Evolutionary conservation across 2,113 vertebrate species (phyloP).

Genomic region (Poicephalus gulielmi): DNA sequence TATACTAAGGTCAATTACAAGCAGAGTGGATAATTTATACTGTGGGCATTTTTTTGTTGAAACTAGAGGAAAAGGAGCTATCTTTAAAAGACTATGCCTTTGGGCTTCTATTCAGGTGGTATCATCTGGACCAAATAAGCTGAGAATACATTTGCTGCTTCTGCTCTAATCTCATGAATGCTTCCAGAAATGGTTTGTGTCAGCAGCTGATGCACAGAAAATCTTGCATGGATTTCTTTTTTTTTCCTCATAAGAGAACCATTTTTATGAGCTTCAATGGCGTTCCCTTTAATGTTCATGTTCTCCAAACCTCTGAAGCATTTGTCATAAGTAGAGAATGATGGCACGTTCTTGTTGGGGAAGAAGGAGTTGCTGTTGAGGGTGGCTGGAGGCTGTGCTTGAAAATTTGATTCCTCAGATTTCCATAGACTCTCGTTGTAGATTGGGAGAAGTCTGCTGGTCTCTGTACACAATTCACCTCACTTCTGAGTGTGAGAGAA

Average conservation of each 20-base stretch:
- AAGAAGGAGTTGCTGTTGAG: not conserved
- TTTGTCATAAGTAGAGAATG: not conserved
- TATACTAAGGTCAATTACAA: constrained; percentile 46
- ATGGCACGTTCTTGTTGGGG: not conserved
- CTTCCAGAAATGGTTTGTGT: constrained; percentile 76
- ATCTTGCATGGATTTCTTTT: constrained; percentile 12
- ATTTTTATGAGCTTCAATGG: constrained; percentile 14
- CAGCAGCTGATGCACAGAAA: constrained; percentile 66
- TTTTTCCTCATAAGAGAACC: constrained; percentile 59
- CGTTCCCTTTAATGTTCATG: not conserved
- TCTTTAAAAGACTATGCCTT: constrained; percentile 77
- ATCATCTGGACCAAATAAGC: constrained; percentile 87
- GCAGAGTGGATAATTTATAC: constrained; percentile 75
- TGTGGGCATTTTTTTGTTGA: constrained; percentile 65
- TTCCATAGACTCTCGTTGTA: not conserved
- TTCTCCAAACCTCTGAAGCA: not conserved
- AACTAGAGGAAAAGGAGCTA: constrained; percentile 65
- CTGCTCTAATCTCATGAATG: constrained; percentile 69
- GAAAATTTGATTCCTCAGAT: not conserved
- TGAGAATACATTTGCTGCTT: constrained; percentile 78
- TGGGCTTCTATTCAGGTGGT: constrained; percentile 80
- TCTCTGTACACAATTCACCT: not conserved
- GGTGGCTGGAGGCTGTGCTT: not conserved
- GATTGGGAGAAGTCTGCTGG: not conserved
- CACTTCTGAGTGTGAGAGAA: accelerated